Percentiles rank a stretch among this genome's conserved stretches.
Conservation (phyloP, 2,113 vertebrate species). For the Hucho hucho region DNA sequence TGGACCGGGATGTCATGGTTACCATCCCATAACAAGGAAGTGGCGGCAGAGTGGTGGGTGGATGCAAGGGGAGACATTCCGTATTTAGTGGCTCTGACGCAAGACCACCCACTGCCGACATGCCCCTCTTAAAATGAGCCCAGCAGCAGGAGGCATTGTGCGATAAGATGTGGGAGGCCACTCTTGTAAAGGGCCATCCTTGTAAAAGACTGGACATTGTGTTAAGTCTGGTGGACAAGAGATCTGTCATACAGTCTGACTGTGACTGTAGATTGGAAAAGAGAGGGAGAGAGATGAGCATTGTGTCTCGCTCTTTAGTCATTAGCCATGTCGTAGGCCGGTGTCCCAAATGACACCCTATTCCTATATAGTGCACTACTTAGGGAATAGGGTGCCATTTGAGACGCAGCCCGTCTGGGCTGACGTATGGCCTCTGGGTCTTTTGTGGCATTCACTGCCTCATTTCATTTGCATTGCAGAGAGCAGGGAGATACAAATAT, state of each 20-base stretch:
- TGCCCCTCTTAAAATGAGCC: conserved; percentile 19
- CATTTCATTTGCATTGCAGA: too few species aligned
- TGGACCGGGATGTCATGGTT: conserved; percentile 38
- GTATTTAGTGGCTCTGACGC: conserved; percentile 27
- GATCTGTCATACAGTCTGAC: not conserved
- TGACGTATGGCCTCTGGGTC: too few species aligned
- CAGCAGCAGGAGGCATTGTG: conserved; percentile 45
- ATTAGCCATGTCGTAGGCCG: too few species aligned
- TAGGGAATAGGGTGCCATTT: too few species aligned
- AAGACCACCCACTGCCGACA: conserved; percentile 54
- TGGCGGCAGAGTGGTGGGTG: conserved; percentile 17
- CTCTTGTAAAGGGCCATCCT: not conserved
- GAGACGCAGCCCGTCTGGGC: too few species aligned
- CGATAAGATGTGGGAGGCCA: conserved; percentile 25
- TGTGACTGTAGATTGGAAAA: not conserved
- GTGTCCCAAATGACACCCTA: conserved; percentile 17
- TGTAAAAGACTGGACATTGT: not conserved
- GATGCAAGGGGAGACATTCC: conserved; percentile 30
- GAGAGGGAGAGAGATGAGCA: not conserved
- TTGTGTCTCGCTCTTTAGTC: conserved; percentile 4
- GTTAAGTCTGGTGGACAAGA: not conserved
- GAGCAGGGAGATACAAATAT: too few species aligned
- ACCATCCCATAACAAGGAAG: conserved; percentile 34
- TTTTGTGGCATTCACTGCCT: too few species aligned
- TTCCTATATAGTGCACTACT: too few species aligned